Base-by-base conservation (phyloP, 2,888 invertebrate species). In the Penaeus monodon region DNA sequence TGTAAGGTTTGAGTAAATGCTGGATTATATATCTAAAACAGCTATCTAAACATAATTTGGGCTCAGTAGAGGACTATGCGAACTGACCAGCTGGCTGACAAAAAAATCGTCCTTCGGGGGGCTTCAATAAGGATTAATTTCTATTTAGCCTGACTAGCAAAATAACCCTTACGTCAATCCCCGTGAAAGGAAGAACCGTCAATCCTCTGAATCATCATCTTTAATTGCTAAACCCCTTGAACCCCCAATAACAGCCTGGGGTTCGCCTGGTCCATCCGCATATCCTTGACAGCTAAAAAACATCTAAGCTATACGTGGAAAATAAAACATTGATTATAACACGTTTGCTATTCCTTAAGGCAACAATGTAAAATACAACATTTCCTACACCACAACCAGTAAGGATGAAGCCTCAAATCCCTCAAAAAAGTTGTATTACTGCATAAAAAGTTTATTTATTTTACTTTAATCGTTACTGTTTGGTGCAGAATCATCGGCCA, bases 341-440 rank as follows among this genome's bases (percentile, higher is more conserved):
- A 77, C 63, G n/a, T 77, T 63, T 29, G 44, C 77, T 77, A 77
- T 77, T 77, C 57, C 57, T 27, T 77, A 77, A 77, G 77, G 77
- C 77, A 77, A 77, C 77, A 77, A 63, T 77, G 57, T 77, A 57
- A 27, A 27, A 77, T 63, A 77, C 49, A 27, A 63, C n/a, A 63
- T 49, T 27, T 57, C 29, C 76, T 76, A 22, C 22, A 22, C n/a
- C 76, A 24, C 76, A 76, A 44, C 38, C 76, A 44, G 44, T 44
- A 76, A 77, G 17, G 29, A 27, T 57, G 29, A 49, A 29, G 27
- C 20, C 24, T 57, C 27, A 27, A 24, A 29, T 49, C 33, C 17
- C 77, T 14, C 17, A 17, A 57, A 44, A 57, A 57, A 57, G 6
- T 8, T 17, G 57, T 57, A 57, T 57, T 14, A 12, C 2, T 57